Percentiles rank a stretch among this genome's conserved stretches.
phyloP scores from a whole-genome alignment of 2,888 invertebrate genomes.

The Notocelia uddmanniana region DNA sequence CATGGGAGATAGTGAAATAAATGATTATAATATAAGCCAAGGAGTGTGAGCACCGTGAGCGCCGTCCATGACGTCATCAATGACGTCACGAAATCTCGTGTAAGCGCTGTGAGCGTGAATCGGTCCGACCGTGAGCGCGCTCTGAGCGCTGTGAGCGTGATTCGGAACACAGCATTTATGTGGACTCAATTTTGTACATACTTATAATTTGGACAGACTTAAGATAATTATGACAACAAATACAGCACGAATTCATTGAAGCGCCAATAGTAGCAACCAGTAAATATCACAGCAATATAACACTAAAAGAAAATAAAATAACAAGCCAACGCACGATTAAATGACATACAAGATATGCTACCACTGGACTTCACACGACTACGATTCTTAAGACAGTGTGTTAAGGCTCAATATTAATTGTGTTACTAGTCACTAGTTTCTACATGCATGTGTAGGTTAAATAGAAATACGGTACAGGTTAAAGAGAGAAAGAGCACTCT shows the following conservation, averaged over 20 bases:
- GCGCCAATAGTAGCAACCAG: constrained; percentile 38
- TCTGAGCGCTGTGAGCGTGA: too few relatives aligned
- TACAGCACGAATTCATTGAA: constrained; percentile 20
- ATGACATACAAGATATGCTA: constrained; percentile 33
- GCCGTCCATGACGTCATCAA: too few relatives aligned
- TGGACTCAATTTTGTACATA: neutral
- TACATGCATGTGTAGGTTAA: constrained; percentile 58
- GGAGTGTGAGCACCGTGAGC: too few relatives aligned
- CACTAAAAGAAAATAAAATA: constrained; percentile 14
- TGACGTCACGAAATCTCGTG: too few relatives aligned
- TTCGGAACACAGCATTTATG: too few relatives aligned
- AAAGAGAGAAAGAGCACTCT: constrained; percentile 76
- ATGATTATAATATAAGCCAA: too few relatives aligned
- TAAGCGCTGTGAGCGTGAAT: too few relatives aligned
- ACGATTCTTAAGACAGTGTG: constrained; percentile 19
- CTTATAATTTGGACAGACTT: neutral
- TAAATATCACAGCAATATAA: constrained; percentile 7
- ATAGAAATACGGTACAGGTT: constrained; percentile 61
- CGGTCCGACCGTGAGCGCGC: too few relatives aligned
- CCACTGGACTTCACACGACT: constrained; percentile 36
- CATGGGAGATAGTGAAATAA: too few relatives aligned
- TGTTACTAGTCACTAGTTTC: constrained; percentile 49
- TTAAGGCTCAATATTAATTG: constrained; percentile 30
- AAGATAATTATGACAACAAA: constrained; percentile 9
- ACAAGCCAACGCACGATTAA: constrained; percentile 7